A percentile compares a stretch with the other conserved stretches of the same genome.
Conservation (phyloP, 2,797 vertebrate genomes). For the Sardinella longiceps region DNA sequence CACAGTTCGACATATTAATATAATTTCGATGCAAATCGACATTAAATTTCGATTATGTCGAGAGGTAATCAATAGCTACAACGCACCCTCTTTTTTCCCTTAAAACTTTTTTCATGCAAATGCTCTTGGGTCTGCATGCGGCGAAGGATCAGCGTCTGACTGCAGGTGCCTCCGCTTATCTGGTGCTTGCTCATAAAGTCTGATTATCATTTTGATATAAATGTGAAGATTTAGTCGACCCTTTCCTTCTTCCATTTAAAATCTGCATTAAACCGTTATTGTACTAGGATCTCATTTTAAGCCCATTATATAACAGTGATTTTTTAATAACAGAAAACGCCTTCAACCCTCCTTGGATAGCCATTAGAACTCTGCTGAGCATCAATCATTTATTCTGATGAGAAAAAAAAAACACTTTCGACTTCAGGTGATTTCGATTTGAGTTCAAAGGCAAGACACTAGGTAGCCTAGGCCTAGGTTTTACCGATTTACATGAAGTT, state of each 20-base stretch:
- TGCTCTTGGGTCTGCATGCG: background rate
- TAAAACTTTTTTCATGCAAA: background rate
- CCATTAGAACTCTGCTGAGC: background rate
- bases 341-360: background rate
- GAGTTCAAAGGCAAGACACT: too few species aligned
- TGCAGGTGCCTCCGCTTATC: background rate
- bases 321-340: slow-evolving; percentile 6
- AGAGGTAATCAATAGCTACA: background rate
- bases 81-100: background rate
- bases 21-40: background rate
- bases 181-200: background rate
- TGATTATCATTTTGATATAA: background rate
- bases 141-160: background rate
- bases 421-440: background rate
- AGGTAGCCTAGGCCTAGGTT: too few species aligned
- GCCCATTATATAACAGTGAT: background rate
- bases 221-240: background rate
- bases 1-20: background rate
- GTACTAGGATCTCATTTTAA: background rate
- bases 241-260: background rate
- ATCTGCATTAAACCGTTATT: background rate
- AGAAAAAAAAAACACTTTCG: background rate
- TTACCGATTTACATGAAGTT: background rate
- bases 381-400: background rate
- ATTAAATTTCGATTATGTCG: background rate